Base-by-base conservation (phyloP, 2,888 invertebrate genomes). In the Bembecia ichneumoniformis region DNA sequence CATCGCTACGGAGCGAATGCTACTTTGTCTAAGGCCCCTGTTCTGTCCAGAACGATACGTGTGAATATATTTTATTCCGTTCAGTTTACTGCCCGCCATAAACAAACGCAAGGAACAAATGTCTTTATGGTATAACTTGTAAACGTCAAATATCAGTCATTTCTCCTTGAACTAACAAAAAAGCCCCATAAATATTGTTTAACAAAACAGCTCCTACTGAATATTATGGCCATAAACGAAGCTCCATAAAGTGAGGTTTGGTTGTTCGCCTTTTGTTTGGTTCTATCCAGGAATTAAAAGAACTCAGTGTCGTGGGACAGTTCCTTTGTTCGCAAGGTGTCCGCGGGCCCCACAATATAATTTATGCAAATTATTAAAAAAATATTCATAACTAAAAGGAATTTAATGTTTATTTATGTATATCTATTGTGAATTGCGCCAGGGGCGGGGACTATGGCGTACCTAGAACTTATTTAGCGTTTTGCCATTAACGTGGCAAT, bases 201-300 rank as follows among this genome's bases (percentile, higher is more conserved):
- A 83, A 84, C 83, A 81, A 78, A 82, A 81, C 76, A 74, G 72
- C 74, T 80, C 81, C 84, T 84, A 83, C 84, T 82, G 83, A 82
- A 83, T 82, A 82, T 81, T 78, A 77, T 69, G 70, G 75, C 72
- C 73, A 79, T 83, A 82, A 83, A 84, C 71, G 63, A 60, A 68
- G 74, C 73, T 76, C 76, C 77, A 82, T 83, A 82, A 82, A 83
- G 71, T 76, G 77, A 79, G 78, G 79, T 78, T 78, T 70, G 72
- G 78, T 79, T 78, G 77, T 81, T 78, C 76, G 76, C 75, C 72
- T 81, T 79, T 81, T 79, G 82, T 82, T 77, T 66, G 69, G 55
- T 62, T 70, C 71, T 72, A 69, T 73, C 70, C 58, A 67, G 76
- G 74, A 76, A 78, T 81, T 78, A 81, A 77, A 77, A 71, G 74